A percentile compares a stretch with the other conserved stretches of the same genome.
These are phyloP conservation scores for Sebastes nivosus DNA, from an alignment of 2,797 vertebrate species.

Conservation along the genomic window DNA sequence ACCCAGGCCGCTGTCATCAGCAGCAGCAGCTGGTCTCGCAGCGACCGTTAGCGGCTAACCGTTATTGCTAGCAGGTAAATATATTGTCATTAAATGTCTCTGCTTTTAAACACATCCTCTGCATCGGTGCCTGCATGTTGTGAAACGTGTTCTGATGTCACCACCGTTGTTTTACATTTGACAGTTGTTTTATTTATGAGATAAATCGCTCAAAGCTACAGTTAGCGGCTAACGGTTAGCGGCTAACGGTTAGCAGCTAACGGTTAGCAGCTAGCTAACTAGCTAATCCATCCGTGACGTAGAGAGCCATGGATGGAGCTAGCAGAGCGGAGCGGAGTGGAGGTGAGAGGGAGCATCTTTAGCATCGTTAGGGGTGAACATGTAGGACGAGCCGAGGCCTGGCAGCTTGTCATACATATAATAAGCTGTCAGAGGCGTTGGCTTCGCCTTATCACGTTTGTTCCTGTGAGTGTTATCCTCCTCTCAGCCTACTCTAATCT, in stretches of 20 bases:
- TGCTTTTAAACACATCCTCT: rapidly evolving
- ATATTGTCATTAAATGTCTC: not conserved
- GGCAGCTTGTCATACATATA: not conserved
- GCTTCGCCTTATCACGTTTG: not conserved
- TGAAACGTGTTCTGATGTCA: rapidly evolving
- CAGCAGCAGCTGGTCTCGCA: constrained; percentile 52
- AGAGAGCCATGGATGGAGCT: constrained; percentile 39
- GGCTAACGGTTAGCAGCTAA: not conserved
- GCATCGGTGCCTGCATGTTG: rapidly evolving
- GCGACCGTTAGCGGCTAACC: constrained; percentile 63
- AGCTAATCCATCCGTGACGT: constrained; percentile 76
- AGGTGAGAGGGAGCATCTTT: constrained; percentile 45
- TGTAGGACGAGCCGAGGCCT: constrained; percentile 18
- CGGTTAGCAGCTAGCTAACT: constrained; percentile 10
- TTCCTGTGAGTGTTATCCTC: not conserved
- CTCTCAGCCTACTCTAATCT: not conserved
- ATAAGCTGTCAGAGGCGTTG: not conserved
- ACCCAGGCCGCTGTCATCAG: constrained; percentile 45
- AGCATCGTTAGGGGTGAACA: constrained; percentile 7
- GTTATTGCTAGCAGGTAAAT: constrained; percentile 68
- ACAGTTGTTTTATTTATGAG: not conserved
- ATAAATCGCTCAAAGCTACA: not conserved
- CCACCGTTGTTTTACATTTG: not conserved
- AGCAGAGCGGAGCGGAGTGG: not conserved
- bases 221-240: constrained; percentile 6